Evolutionary conservation across 2,888 invertebrate genomes (phyloP), one percentile per base, ranked within the genome.

Genomic region (Hemistola chrysoprasaria): DNA sequence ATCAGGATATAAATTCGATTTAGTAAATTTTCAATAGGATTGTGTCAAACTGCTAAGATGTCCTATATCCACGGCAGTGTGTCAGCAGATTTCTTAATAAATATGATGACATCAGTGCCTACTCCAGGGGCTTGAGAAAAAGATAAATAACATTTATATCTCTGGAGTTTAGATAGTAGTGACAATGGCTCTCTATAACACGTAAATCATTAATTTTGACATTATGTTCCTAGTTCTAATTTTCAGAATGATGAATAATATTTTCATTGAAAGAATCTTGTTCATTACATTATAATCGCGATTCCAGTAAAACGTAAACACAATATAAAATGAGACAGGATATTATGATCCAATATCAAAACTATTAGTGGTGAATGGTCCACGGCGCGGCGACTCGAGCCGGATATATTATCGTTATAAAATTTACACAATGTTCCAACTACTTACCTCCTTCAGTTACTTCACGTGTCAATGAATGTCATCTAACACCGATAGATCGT

Each of bases 281-380:
- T 36, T 34, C 29, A 36, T 43, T 40, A 38, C 43, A 54, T 53
- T 59, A 56, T 56, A 62, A 70, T 72, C 68, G 68, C 64, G 77
- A 80, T 78, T 77, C 75, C 65, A 76, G 76, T 80, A 75, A 78
- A 81, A 81, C 80, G 74, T 76, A 79, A 81, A 84, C 82, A 74
- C 68, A 76, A 75, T 81, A 78, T 78, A 73, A 73, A 71, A 62
- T 54, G 50, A 55, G 46, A 61, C 84, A 83, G 86, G 86, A 86
- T 82, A 83, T 85, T 75, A 81, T 74, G 80, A 70, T 83, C 80
- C 53, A 53, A 68, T 85, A 76, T 78, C 84, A 82, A 72, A 85
- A 85, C 82, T 84, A 81, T 78, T 76, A 69, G 66, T 62, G 55
- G 64, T 76, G 69, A 80, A 79, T 75, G 78, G 68, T 59, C 56